A percentile compares a stretch with the other conserved stretches of the same genome.
These are phyloP conservation scores for Latrodectus elegans DNA, from an alignment of 2,888 invertebrate genomes.

Conservation along the genomic window DNA sequence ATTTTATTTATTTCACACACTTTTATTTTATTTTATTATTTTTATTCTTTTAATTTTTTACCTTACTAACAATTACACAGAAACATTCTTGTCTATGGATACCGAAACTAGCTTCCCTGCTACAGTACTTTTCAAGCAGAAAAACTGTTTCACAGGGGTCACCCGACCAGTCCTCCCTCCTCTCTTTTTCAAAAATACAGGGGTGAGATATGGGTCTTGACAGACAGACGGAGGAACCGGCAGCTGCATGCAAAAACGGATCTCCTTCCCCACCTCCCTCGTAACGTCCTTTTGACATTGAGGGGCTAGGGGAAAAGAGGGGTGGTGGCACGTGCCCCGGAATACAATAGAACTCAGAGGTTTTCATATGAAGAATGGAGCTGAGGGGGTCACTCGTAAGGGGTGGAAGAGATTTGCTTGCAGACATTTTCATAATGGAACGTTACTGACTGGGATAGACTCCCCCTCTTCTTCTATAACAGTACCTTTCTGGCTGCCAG, in stretches of 20 bases:
- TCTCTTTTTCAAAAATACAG: conserved; percentile 1
- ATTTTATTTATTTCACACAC: too few relatives aligned
- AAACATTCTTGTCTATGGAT: background rate
- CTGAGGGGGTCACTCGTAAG: background rate
- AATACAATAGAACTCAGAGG: conserved; percentile 30
- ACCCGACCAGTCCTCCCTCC: conserved; percentile 1
- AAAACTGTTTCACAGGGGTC: conserved; percentile 56
- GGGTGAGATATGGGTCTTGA: conserved; percentile 52
- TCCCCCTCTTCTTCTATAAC: background rate
- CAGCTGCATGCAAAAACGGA: conserved; percentile 53
- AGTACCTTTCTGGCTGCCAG: conserved; percentile 16
- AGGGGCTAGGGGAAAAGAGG: background rate
- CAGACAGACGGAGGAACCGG: conserved; percentile 7
- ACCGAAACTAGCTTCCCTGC: conserved; percentile 5
- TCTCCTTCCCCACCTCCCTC: conserved; percentile 10
- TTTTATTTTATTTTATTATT: too few relatives aligned
- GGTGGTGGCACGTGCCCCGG: conserved; percentile 33
- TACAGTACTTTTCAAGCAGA: background rate
- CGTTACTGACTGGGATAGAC: conserved; percentile 14
- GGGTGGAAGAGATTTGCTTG: conserved; percentile 9
- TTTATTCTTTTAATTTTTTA: too few relatives aligned
- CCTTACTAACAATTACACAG: background rate
- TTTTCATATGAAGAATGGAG: conserved; percentile 24
- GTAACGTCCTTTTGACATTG: conserved; percentile 45
- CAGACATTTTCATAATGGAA: conserved; percentile 50